Conservation (phyloP, 2,888 invertebrate species). For the Stenchaetothrips biformis region DNA sequence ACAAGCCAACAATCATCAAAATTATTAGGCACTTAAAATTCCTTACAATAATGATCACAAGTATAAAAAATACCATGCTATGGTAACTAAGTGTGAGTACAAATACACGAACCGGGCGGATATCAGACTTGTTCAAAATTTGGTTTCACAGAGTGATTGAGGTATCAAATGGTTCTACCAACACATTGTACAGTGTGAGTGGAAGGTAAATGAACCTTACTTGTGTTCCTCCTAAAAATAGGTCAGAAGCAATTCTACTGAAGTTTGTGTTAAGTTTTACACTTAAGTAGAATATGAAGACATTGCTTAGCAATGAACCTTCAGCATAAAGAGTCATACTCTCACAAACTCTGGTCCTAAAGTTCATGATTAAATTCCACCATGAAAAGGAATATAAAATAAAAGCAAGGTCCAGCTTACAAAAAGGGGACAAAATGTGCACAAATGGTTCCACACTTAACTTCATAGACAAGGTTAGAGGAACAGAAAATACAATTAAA, state of each 20-base stretch:
- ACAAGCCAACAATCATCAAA: not conserved
- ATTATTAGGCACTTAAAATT: slow-evolving; percentile 8
- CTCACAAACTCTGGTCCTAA: not conserved
- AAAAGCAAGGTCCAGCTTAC: not conserved
- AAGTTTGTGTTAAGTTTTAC: not conserved
- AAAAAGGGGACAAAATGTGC: not conserved
- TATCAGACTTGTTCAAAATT: slow-evolving; percentile 23
- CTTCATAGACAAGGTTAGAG: too few relatives aligned
- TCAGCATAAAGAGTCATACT: not conserved
- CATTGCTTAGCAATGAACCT: not conserved
- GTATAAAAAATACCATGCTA: slow-evolving; percentile 23
- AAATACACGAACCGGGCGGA: slow-evolving; percentile 10
- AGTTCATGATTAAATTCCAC: not conserved
- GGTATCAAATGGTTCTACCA: slow-evolving; percentile 23
- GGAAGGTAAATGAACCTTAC: not conserved
- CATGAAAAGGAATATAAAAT: not conserved
- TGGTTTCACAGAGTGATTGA: slow-evolving; percentile 15
- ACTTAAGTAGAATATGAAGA: not conserved
- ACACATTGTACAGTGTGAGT: not conserved
- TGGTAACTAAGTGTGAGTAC: slow-evolving; percentile 19
- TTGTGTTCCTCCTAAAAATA: not conserved
- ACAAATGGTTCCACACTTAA: too few relatives aligned
- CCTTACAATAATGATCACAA: slow-evolving; percentile 9
- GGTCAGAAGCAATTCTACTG: not conserved
- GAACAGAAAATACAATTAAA: too few relatives aligned